Conservation (phyloP, 2,888 invertebrate species). For the Cistogaster globosa region DNA sequence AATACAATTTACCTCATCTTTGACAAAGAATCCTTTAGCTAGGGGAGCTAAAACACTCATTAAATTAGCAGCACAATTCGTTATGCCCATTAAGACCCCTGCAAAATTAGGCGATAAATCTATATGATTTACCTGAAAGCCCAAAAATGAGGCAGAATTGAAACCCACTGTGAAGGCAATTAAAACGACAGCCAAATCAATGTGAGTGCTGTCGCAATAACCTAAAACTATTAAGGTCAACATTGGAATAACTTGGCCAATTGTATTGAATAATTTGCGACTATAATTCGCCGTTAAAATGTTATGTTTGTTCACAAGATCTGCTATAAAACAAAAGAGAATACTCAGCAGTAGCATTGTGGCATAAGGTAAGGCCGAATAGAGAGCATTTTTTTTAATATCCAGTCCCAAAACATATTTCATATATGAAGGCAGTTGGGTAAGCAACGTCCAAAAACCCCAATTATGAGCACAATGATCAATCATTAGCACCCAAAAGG, state of each 20-base stretch:
- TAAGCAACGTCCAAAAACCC: slow-evolving; percentile 93
- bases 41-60: slow-evolving; percentile 91
- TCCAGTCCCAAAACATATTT: slow-evolving; percentile 88
- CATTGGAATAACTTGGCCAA: slow-evolving; percentile 88
- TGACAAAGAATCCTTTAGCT: slow-evolving; percentile 87
- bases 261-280: slow-evolving; percentile 84
- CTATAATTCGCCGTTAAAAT: slow-evolving; percentile 78
- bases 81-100: slow-evolving; percentile 91
- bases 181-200: slow-evolving; percentile 85
- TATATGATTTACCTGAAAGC: slow-evolving; percentile 92
- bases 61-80: slow-evolving; percentile 89
- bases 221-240: slow-evolving; percentile 86
- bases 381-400: slow-evolving; percentile 88
- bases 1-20: slow-evolving; percentile 85
- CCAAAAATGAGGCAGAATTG: slow-evolving; percentile 89
- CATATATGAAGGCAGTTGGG: slow-evolving; percentile 92
- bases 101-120: slow-evolving; percentile 93
- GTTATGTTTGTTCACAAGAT: slow-evolving; percentile 80
- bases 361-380: slow-evolving; percentile 89
- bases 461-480: slow-evolving; percentile 89
- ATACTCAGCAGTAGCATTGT: slow-evolving; percentile 89
- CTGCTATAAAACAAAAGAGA: slow-evolving; percentile 86
- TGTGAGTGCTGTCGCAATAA: slow-evolving; percentile 81
- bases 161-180: slow-evolving; percentile 89
- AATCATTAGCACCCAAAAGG: slow-evolving; percentile 89